Percentiles rank a stretch among this genome's conserved stretches.
phyloP scores from a whole-genome alignment of 1,140 invertebrate species.

The Sycophaga agraensis region DNA sequence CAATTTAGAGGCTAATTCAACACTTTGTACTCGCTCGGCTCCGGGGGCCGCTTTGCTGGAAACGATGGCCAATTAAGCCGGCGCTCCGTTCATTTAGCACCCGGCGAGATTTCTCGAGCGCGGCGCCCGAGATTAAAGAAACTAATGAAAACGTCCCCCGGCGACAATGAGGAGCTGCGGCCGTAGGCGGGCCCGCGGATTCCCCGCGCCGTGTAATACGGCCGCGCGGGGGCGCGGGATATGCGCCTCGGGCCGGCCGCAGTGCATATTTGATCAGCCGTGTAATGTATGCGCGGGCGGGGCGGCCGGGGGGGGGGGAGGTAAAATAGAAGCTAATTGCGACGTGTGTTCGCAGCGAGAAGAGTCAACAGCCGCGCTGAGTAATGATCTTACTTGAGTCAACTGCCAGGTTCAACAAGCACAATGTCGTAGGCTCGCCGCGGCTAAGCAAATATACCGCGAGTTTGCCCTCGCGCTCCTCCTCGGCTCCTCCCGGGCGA shows the following conservation, averaged over 20 bases:
- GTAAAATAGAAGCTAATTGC: constrained; percentile 44
- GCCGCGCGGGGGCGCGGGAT: no score
- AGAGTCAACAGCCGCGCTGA: constrained; percentile 44
- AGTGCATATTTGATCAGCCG: neutral
- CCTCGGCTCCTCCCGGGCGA: neutral
- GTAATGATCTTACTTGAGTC: constrained; percentile 45
- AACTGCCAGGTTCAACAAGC: constrained; percentile 35
- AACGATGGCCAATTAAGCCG: no score
- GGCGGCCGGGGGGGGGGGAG: constrained; percentile 21
- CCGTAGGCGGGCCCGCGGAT: no score
- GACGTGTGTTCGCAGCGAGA: constrained; percentile 40
- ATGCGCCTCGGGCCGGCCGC: neutral
- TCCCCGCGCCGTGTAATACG: no score
- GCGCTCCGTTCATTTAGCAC: no score
- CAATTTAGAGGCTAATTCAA: constrained; percentile 59
- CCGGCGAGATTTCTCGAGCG: no score
- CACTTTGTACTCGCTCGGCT: no score
- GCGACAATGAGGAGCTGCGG: no score
- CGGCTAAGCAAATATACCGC: constrained; percentile 8
- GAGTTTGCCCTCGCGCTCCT: neutral
- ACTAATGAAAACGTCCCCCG: no score
- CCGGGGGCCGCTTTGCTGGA: no score
- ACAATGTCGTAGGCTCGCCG: neutral
- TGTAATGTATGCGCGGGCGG: neutral
- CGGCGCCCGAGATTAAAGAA: no score